Conservation (phyloP, 2,888 invertebrate species). For the Deilephila porcellus region DNA sequence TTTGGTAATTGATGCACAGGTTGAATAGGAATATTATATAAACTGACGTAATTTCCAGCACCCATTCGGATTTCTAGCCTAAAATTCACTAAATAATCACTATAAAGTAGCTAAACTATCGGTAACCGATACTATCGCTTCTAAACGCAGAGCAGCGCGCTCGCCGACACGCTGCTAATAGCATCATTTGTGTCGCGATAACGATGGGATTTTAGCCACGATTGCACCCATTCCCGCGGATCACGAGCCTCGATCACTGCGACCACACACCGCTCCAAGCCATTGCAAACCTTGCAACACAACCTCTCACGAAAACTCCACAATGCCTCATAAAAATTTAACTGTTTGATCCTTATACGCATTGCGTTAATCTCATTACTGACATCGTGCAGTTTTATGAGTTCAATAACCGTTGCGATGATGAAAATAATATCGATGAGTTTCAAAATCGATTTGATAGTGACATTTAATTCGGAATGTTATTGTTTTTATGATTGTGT, state of each 20-base stretch:
- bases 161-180: neutral
- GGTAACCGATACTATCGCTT: neutral
- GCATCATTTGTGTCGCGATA: neutral
- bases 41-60: too few relatives aligned
- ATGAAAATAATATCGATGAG: neutral
- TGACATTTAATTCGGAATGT: neutral
- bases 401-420: slow-evolving; percentile 16
- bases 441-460: neutral
- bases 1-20: too few relatives aligned
- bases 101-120: neutral
- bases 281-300: slow-evolving; percentile 15
- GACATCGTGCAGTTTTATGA: slow-evolving; percentile 4
- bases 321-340: slow-evolving; percentile 22
- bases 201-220: neutral
- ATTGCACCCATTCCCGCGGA: neutral
- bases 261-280: neutral
- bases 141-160: neutral
- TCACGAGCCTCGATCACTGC: neutral
- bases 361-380: slow-evolving; percentile 19
- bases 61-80: too few relatives aligned
- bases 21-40: too few relatives aligned
- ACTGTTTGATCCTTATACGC: slow-evolving; percentile 15
- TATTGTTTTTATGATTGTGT: slow-evolving; percentile 3
- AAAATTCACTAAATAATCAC: too few relatives aligned
- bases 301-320: slow-evolving; percentile 20